Conservation (phyloP, 23 tunicate species). For the Halocynthia roretzi region DNA sequence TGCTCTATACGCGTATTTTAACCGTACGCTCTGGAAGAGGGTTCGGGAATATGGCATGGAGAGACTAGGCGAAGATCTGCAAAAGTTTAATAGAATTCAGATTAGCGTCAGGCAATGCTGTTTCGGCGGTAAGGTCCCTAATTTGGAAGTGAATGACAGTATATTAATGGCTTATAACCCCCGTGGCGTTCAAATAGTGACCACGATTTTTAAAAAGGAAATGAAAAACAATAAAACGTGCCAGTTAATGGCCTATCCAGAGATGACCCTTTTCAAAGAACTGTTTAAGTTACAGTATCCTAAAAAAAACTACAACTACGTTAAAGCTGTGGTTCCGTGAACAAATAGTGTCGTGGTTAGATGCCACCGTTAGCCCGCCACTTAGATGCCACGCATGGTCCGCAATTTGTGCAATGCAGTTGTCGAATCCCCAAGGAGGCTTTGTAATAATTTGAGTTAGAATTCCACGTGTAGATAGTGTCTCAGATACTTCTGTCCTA, state of each 20-base stretch:
- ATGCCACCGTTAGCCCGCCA: too few relatives aligned
- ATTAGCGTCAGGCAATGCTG: conserved; percentile 6
- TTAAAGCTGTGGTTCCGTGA: too few relatives aligned
- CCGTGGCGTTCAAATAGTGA: conserved; percentile 31
- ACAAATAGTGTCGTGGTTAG: too few relatives aligned
- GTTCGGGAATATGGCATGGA: conserved; percentile 47
- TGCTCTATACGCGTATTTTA: conserved; percentile 27
- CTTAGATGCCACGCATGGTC: too few relatives aligned
- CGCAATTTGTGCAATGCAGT: too few relatives aligned
- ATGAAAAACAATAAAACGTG: conserved; percentile 13
- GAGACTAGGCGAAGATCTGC: conserved; percentile 9
- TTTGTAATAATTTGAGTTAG: too few relatives aligned
- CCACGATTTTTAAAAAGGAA: conserved; percentile 26
- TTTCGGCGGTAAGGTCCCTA: conserved; percentile 21
- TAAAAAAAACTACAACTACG: too few relatives aligned
- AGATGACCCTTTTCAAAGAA: conserved; percentile 28
- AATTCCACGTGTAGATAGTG: too few relatives aligned
- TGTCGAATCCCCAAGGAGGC: too few relatives aligned
- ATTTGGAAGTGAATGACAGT: conserved; percentile 6
- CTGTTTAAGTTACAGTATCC: not conserved
- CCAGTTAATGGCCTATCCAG: conserved; percentile 24
- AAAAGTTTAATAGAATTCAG: conserved; percentile 6
- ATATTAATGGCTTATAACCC: conserved; percentile 23
- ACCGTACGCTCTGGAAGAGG: conserved; percentile 45
- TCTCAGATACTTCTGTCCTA: too few relatives aligned